phyloP scores from a whole-genome alignment of 2,113 vertebrate genomes.

The Pongo abelii region DNA sequence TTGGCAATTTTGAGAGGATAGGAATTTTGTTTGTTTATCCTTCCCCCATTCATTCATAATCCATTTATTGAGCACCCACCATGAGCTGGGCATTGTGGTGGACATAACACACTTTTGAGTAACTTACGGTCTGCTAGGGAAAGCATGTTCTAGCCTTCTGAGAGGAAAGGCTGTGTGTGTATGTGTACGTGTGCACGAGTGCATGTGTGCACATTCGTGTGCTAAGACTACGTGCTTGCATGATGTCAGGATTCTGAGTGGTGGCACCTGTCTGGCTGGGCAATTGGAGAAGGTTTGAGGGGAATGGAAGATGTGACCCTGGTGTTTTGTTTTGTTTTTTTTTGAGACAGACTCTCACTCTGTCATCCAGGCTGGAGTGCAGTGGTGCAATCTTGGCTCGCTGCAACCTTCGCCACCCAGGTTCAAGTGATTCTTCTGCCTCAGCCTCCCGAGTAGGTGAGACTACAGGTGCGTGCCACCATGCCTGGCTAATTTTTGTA shows the following conservation, averaged over 20 bases:
- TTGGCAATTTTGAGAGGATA: neutral
- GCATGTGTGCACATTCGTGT: neutral
- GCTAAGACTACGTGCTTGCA: neutral
- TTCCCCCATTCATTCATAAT: neutral
- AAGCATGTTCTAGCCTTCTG: neutral
- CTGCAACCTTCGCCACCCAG: too few relatives aligned
- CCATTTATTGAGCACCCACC: neutral
- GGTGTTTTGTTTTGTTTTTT: neutral
- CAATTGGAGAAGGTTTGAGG: neutral
- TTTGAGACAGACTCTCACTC: too few relatives aligned
- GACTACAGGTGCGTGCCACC: too few relatives aligned
- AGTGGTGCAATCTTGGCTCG: too few relatives aligned
- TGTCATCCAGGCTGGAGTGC: too few relatives aligned
- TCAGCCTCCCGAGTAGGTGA: too few relatives aligned
- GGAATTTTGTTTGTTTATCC: neutral
- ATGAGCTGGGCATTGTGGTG: neutral
- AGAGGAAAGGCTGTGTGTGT: neutral
- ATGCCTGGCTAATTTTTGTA: too few relatives aligned
- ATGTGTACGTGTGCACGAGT: accelerated
- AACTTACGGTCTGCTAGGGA: neutral
- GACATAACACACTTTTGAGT: neutral
- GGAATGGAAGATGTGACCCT: neutral
- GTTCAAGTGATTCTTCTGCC: too few relatives aligned
- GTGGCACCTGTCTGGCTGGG: neutral
- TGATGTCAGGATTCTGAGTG: neutral